Conservation (phyloP, 2,888 invertebrate species). For the Trilocha varians region DNA sequence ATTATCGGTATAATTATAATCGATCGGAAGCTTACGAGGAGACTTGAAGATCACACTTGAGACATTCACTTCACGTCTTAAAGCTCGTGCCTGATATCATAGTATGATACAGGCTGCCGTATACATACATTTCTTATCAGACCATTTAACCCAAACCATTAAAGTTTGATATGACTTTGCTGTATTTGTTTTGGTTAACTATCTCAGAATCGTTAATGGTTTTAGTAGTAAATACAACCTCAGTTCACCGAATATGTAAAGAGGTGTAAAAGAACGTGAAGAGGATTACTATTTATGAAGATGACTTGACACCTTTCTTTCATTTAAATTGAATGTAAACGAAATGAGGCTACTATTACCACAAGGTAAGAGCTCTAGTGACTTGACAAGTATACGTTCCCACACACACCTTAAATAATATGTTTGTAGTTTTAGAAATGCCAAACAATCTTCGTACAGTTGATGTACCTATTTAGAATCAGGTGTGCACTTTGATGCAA, state of each 20-base stretch:
- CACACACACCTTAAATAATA: neutral
- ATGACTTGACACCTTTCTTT: neutral
- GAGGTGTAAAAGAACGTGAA: neutral
- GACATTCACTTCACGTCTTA: too few species aligned
- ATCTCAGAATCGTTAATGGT: neutral
- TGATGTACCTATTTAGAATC: too few species aligned
- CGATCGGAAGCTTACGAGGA: too few species aligned
- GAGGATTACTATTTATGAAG: neutral
- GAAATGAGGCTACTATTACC: neutral
- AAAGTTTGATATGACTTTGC: too few species aligned
- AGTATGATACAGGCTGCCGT: too few species aligned
- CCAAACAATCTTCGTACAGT: neutral
- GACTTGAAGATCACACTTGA: too few species aligned
- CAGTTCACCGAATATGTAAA: neutral
- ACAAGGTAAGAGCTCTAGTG: neutral
- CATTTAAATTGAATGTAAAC: neutral
- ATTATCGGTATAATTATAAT: too few species aligned
- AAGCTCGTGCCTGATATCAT: too few species aligned
- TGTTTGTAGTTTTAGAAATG: neutral
- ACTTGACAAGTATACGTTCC: neutral
- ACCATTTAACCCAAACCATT: too few species aligned
- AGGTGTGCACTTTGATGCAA: too few species aligned
- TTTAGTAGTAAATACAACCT: neutral
- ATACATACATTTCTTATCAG: too few species aligned
- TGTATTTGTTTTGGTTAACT: too few species aligned